Evolutionary conservation across 2,797 vertebrate genomes (phyloP).

Genomic region (Propithecus deckenii): DNA sequence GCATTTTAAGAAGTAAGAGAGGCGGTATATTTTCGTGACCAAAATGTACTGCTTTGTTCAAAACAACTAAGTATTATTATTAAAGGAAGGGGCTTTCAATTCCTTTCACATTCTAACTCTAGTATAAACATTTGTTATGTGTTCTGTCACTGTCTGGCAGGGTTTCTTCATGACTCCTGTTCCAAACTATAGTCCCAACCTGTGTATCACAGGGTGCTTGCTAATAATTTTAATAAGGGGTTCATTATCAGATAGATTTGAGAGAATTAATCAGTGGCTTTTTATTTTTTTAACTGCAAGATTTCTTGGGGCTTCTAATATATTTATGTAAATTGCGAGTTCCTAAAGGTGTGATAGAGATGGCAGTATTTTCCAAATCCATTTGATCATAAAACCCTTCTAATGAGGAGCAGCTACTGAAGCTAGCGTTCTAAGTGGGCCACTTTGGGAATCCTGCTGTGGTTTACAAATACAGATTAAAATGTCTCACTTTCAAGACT

Average conservation of each 20-base stretch:
- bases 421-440: neutral
- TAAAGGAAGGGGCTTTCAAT: neutral
- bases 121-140: neutral
- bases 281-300: neutral
- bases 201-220: neutral
- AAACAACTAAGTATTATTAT: neutral
- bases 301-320: neutral
- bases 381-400: neutral
- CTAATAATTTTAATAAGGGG: neutral
- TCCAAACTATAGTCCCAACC: neutral
- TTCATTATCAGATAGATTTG: neutral
- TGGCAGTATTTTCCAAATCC: neutral
- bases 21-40: neutral
- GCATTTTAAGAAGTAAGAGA: constrained; percentile 17
- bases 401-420: neutral
- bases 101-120: neutral
- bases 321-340: neutral
- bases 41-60: constrained; percentile 35
- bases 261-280: neutral
- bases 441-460: neutral
- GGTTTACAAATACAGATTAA: neutral
- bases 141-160: neutral
- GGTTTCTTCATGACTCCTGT: neutral
- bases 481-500: neutral
- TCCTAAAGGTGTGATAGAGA: neutral